These are phyloP conservation scores for Torymus aiolomorphi DNA, from an alignment of 2,888 invertebrate species.

Conservation along the genomic window DNA sequence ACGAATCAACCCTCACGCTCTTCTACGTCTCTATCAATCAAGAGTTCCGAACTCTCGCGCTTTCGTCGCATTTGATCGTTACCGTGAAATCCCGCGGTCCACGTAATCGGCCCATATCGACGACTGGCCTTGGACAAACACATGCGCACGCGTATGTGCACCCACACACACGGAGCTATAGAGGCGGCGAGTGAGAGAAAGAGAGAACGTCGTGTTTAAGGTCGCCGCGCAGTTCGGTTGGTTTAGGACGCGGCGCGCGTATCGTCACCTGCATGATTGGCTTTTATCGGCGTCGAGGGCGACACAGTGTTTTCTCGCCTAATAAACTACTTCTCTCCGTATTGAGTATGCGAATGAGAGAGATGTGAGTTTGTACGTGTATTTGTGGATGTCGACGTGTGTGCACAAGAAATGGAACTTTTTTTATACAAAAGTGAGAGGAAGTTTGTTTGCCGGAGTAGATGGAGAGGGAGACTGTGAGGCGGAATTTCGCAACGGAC, in stretches of 20 bases:
- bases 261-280: slow-evolving; percentile 12
- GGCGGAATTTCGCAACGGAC: no score
- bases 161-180: not conserved
- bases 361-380: no score
- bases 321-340: no score
- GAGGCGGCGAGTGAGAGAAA: no score
- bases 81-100: not conserved
- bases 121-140: slow-evolving; percentile 5
- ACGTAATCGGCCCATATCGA: slow-evolving; percentile 23
- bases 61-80: not conserved
- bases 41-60: slow-evolving; percentile 5
- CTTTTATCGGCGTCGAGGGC: slow-evolving; percentile 21
- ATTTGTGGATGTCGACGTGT: no score
- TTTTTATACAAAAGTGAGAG: no score
- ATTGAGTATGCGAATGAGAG: no score
- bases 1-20: no score
- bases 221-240: slow-evolving; percentile 4
- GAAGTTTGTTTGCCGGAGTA: no score
- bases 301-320: not conserved
- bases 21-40: not conserved
- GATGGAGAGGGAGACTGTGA: no score
- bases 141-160: not conserved
- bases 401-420: no score
- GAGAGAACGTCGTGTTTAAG: not conserved
- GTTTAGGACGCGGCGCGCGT: slow-evolving; percentile 21